Percentiles rank a stretch among this genome's conserved stretches.
Conservation (phyloP, 1,140 invertebrate species). For the Riptortus pedestris region DNA sequence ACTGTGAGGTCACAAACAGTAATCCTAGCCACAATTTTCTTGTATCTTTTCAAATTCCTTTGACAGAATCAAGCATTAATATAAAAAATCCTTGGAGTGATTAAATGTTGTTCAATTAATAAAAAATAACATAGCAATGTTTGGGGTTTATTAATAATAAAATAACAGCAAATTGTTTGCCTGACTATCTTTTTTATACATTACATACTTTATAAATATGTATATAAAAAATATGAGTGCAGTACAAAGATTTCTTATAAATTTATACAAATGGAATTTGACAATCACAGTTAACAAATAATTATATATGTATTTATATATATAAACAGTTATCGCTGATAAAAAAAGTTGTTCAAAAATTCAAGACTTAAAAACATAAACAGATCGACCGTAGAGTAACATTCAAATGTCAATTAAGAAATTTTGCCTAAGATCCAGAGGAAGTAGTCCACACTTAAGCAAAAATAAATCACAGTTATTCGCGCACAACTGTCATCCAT, state of each 20-base stretch:
- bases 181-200: neutral
- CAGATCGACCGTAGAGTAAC: too few relatives aligned
- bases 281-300: slow-evolving; percentile 9
- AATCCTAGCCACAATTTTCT: too few relatives aligned
- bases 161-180: neutral
- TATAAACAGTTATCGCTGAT: neutral
- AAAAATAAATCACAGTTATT: slow-evolving; percentile 10
- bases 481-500: too few relatives aligned
- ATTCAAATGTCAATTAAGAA: neutral
- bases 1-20: too few relatives aligned
- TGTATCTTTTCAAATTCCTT: too few relatives aligned
- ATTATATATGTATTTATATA: neutral
- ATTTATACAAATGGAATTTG: slow-evolving; percentile 7
- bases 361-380: neutral
- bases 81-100: too few relatives aligned
- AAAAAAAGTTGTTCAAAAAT: slow-evolving; percentile 5
- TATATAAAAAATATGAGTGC: slow-evolving; percentile 11
- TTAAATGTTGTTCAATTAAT: too few relatives aligned
- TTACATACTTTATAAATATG: slow-evolving; percentile 5
- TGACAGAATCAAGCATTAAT: too few relatives aligned
- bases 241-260: slow-evolving; percentile 9
- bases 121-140: too few relatives aligned
- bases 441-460: neutral
- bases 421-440: neutral
- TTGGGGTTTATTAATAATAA: neutral